Base-by-base conservation (phyloP, 92 coral and sea anemone genomes). In the Desmophyllum pertusum region DNA sequence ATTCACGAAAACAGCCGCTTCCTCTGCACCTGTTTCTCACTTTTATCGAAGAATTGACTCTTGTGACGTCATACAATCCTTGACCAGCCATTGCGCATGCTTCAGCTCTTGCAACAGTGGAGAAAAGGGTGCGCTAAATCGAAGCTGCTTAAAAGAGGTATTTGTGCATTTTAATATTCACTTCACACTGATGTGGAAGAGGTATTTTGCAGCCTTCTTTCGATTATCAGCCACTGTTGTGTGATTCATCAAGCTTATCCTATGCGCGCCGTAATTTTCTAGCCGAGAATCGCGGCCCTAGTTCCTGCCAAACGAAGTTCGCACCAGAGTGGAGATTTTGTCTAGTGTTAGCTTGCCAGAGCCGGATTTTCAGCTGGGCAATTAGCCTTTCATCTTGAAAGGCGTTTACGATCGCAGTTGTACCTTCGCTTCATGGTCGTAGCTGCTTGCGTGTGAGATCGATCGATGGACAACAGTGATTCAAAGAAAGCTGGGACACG, bases 401-500 rank as follows among this genome's bases (percentile, higher is more conserved):
- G 67, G 84, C 74, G 61, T 51, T 79, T 48, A 45, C 64, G 46
- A 80, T 70, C 39, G 36, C 65, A 37, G 66, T 37, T 14, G 42
- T 35, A 69, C 25, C 23, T 48, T 10, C 38, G 18, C 66, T 80
- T 69, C 84, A 80, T 80, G 84, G 51, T 80, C n/a, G 36, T 66
- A 38, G 67, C 52, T 70, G 76, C 38, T 37, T 52, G 67, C 19
- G 0, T 37, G 7, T 68, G 51, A 66, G 57, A n/a, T n/a, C n/a
- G n/a, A n/a, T n/a, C n/a, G n/a, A 90, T 90, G 93, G 93, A 90
- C 66, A 87, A 80, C 77, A 82, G 83, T 48, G 92, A 78, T 55
- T 78, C 97, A 45, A 93, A 93, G 51, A 88, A 92, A 83, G 84
- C 93, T 40, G 97, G 97, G 25, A 93, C 97, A 45, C 97, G 97